Base-by-base conservation (phyloP, 92 coral and sea anemone genomes). In the Meandrina meandrites region DNA sequence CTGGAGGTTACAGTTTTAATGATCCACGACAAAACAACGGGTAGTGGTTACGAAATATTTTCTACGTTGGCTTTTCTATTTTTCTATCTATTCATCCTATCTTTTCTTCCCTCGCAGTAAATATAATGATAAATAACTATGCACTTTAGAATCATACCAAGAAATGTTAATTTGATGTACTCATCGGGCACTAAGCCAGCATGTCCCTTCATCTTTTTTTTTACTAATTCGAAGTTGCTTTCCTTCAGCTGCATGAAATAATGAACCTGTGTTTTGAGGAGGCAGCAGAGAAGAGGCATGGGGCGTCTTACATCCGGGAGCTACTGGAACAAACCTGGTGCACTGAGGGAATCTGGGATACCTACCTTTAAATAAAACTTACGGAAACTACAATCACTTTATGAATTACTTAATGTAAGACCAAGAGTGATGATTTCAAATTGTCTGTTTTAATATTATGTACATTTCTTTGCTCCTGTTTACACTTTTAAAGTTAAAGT, bases 271-370 rank as follows among this genome's bases (percentile, higher is more conserved):
- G 92, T 37, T 53, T 79, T 27, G 71, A 70, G 14, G 86, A 89
- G 34, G 70, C 24, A 9, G 16, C 19, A 47, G 66, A 72, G 22
- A 50, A 53, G n/a, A 66, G 30, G 51, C 50, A 1, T 1, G 24
- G 28, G 13, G 67, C 82, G 19, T 22, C 72, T 24, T 42, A 73
- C 70, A 72, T 77, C 34, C 51, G 82, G 27, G 56, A 66, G 24
- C 74, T 75, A 53, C 58, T 85, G 69, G 86, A 85, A 67, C 64
- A 72, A 10, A 50, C 53, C 1, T 79, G 80, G 57, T 60, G 45
- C 17, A 36, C 77, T 11, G 77, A 78, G 16, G 92, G 89, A 34
- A 62, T 86, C 14, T 85, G 89, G 86, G 86, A 89, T 75, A 79
- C 89, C 71, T 34, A 21, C 22, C 79, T 86, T 75, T 89, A 51